Percentiles rank a stretch among this genome's conserved stretches.
phyloP scores from a whole-genome alignment of 2,888 invertebrate species.

The Meloe dianella region DNA sequence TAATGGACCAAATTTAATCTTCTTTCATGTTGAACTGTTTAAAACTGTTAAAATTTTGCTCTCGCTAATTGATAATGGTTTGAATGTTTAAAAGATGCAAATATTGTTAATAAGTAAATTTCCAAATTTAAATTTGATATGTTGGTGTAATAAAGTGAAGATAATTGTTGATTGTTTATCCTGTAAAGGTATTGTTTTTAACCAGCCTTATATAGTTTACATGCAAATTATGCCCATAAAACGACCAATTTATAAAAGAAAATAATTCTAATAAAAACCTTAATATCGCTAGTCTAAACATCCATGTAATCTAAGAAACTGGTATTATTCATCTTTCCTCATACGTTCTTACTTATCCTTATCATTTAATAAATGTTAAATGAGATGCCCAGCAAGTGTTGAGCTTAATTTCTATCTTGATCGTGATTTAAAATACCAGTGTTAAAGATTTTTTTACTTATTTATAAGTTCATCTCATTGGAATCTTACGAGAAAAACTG shows the following conservation, averaged over 20 bases:
- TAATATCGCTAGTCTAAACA: not conserved
- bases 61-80: not conserved
- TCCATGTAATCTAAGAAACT: not conserved
- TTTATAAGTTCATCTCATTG: too few species aligned
- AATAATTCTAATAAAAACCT: conserved; percentile 22
- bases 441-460: too few species aligned
- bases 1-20: conserved; percentile 38
- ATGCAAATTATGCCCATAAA: conserved; percentile 31
- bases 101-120: not conserved
- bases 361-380: not conserved
- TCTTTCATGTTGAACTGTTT: conserved; percentile 26
- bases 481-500: too few species aligned
- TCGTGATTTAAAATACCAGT: too few species aligned
- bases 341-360: not conserved
- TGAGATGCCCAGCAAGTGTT: not conserved
- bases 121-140: not conserved
- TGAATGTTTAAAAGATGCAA: not conserved
- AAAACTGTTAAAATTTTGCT: conserved; percentile 24
- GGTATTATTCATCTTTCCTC: not conserved
- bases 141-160: not conserved
- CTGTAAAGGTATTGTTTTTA: conserved; percentile 15
- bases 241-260: conserved; percentile 25
- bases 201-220: conserved; percentile 24
- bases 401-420: not conserved
- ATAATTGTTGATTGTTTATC: conserved; percentile 22